Percentiles rank a stretch among this genome's conserved stretches.
These are phyloP conservation scores for Valencia hispanica DNA, from an alignment of 2,797 vertebrate species.

Conservation along the genomic window DNA sequence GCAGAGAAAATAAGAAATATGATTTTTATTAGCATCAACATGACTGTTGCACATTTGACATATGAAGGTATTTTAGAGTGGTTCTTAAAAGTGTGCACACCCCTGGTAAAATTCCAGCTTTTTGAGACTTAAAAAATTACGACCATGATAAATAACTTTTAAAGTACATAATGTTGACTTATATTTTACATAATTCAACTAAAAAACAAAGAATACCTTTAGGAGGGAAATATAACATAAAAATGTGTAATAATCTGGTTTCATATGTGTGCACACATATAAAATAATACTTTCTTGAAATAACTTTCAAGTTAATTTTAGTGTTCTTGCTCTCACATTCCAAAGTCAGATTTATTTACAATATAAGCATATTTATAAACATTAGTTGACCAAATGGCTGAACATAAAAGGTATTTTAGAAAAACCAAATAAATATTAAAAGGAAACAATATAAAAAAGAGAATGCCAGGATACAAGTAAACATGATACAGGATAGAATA, in stretches of 20 bases:
- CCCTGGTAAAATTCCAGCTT: not conserved
- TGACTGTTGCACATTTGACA: not conserved
- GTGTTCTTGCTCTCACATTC: not conserved
- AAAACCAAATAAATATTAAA: not conserved
- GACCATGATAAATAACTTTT: not conserved
- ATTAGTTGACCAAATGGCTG: not conserved
- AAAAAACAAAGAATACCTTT: not conserved
- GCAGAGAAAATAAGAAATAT: conserved; percentile 25
- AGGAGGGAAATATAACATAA: not conserved
- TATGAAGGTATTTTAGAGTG: not conserved
- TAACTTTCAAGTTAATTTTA: not conserved
- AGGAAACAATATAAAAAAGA: not conserved
- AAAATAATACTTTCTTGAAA: not conserved
- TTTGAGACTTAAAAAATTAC: not conserved
- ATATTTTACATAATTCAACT: not conserved
- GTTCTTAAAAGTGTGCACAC: not conserved
- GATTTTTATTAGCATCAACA: not conserved
- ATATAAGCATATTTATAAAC: not conserved
- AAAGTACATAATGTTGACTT: not conserved
- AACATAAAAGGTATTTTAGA: not conserved
- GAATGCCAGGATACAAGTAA: not conserved
- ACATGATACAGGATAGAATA: not conserved
- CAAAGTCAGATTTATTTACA: not conserved
- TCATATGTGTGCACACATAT: not conserved
- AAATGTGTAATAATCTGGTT: not conserved